phyloP scores from a whole-genome alignment of 2,888 invertebrate genomes.

The Drosophila infuscata region DNA sequence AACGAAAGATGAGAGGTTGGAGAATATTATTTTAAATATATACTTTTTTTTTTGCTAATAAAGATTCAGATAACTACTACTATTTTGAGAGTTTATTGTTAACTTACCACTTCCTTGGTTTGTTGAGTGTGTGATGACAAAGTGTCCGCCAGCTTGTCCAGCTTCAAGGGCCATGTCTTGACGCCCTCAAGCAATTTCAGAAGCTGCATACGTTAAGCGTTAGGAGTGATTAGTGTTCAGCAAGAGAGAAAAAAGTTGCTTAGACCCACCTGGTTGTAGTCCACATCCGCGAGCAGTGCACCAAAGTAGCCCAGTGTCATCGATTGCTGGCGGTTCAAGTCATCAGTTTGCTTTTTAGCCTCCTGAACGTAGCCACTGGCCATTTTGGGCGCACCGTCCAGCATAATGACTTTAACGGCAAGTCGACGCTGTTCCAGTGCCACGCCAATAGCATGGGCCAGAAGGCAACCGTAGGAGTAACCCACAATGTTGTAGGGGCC shows the following conservation, averaged over 20 bases:
- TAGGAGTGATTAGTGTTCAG: background rate
- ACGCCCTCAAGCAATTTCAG: slow-evolving; percentile 80
- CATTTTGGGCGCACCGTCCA: slow-evolving; percentile 96
- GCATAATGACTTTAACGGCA: slow-evolving; percentile 86
- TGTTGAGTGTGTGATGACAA: slow-evolving; percentile 83
- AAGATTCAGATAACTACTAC: background rate
- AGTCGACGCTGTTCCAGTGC: slow-evolving; percentile 89
- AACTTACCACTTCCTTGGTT: slow-evolving; percentile 83
- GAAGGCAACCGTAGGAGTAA: slow-evolving; percentile 97
- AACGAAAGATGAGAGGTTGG: too few species aligned
- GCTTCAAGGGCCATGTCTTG: slow-evolving; percentile 84
- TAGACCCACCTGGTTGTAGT: slow-evolving; percentile 88
- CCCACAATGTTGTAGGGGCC: slow-evolving; percentile 96
- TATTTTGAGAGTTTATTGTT: background rate
- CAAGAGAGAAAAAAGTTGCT: background rate
- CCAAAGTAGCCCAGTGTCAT: slow-evolving; percentile 93
- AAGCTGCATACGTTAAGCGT: slow-evolving; percentile 54
- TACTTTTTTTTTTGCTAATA: background rate
- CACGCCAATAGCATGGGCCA: slow-evolving; percentile 97
- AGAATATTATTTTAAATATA: background rate
- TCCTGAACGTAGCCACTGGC: slow-evolving; percentile 91
- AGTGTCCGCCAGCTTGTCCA: slow-evolving; percentile 85
- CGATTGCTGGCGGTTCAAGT: slow-evolving; percentile 88
- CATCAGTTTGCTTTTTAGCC: slow-evolving; percentile 86
- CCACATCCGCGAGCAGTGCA: slow-evolving; percentile 91